phyloP scores from a whole-genome alignment of 2,888 invertebrate genomes.

The Pinctada fucata region DNA sequence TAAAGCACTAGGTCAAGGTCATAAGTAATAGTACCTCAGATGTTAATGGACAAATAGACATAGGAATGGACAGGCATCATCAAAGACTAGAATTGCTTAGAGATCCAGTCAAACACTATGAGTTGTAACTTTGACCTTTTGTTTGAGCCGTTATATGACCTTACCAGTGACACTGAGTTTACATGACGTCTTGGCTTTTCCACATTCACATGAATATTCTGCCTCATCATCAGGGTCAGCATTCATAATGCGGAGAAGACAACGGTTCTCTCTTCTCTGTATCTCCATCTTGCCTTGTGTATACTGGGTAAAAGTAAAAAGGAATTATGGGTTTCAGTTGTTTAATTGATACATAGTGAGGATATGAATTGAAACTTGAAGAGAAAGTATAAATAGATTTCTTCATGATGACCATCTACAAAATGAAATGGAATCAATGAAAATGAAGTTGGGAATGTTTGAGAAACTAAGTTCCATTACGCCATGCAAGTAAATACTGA shows the following conservation, averaged over 20 bases:
- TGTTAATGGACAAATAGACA: no score
- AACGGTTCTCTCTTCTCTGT: conserved; percentile 82
- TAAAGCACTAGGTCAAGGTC: no score
- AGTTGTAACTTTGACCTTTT: no score
- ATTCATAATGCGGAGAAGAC: conserved; percentile 90
- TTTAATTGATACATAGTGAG: background rate
- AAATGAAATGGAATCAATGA: background rate
- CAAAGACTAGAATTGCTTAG: no score
- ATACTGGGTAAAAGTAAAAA: conserved; percentile 63
- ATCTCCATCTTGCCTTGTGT: conserved; percentile 86
- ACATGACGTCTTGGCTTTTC: conserved; percentile 69
- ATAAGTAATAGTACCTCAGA: no score
- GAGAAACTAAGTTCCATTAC: no score
- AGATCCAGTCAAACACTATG: no score
- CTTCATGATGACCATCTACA: background rate
- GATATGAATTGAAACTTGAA: no score
- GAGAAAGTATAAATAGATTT: no score
- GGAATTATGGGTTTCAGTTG: background rate
- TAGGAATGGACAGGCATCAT: no score
- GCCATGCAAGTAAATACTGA: no score
- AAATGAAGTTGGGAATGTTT: no score
- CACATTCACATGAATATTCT: conserved; percentile 89
- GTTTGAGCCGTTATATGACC: background rate
- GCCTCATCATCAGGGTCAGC: conserved; percentile 91
- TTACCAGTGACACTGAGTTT: conserved; percentile 72